These are phyloP conservation scores for Drosophila truncata DNA, from an alignment of 1,140 invertebrate genomes.

Conservation along the genomic window DNA sequence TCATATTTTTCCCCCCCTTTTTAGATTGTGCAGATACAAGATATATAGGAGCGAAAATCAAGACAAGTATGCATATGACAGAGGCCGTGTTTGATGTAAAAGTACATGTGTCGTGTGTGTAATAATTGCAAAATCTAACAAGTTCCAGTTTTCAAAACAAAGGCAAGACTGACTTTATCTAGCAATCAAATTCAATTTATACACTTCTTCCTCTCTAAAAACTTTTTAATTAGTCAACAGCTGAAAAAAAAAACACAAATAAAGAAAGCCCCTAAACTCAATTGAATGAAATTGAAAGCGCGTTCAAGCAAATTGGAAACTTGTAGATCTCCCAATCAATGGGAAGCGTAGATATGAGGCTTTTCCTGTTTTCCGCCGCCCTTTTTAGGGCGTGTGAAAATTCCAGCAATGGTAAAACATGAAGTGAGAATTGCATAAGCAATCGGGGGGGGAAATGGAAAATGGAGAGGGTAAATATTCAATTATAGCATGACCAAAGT, in stretches of 20 bases:
- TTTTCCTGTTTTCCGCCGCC: slow-evolving; percentile 29
- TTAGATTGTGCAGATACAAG: slow-evolving; percentile 48
- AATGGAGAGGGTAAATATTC: slow-evolving; percentile 22
- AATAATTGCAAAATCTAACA: slow-evolving; percentile 53
- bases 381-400: slow-evolving; percentile 71
- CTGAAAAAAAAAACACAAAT: slow-evolving; percentile 18
- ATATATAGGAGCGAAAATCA: slow-evolving; percentile 3
- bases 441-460: slow-evolving; percentile 7
- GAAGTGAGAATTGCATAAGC: slow-evolving; percentile 70
- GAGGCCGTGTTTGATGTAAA: slow-evolving; percentile 23
- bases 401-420: slow-evolving; percentile 37
- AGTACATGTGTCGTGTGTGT: slow-evolving; percentile 5
- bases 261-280: slow-evolving; percentile 42
- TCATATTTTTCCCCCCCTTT: slow-evolving; percentile 31
- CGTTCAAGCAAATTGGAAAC: slow-evolving; percentile 62
- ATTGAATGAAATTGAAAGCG: slow-evolving; percentile 74
- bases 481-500: slow-evolving; percentile 52
- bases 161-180: slow-evolving; percentile 35
- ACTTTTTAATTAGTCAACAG: slow-evolving; percentile 40
- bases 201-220: neutral
- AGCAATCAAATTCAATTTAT: slow-evolving; percentile 50
- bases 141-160: slow-evolving; percentile 49
- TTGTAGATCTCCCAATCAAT: slow-evolving; percentile 56
- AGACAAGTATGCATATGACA: slow-evolving; percentile 44
- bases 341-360: slow-evolving; percentile 32